Base-by-base conservation (phyloP, 1,140 invertebrate species). In the Lepidurus arcticus region DNA sequence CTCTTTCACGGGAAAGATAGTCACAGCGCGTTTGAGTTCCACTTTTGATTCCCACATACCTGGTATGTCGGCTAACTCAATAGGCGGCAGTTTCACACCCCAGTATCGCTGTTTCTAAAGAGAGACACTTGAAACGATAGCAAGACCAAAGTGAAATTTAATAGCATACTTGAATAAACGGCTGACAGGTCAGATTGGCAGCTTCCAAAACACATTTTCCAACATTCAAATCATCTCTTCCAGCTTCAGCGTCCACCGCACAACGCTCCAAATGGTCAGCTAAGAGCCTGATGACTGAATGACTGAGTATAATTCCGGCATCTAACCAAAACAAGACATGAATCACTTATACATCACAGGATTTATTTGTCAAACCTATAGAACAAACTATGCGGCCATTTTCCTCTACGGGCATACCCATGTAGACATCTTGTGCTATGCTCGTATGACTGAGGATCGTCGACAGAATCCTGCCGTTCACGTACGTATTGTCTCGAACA, bases 261-360 rank as follows among this genome's bases (percentile, higher is more conserved):
- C 94, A 96, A 90, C 93, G 94, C 82, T 95, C 92, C 78, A 95
- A 85, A 83, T 92, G 89, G 43, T 85, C 85, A 81, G 91, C 89
- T 78, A 95, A 88, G 82, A 90, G 90, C 73, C 88, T 88, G 79
- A 95, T 84, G 7, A 95, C 87, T 13, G 90, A 92, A 85, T 93
- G 92, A 81, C 92, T 93, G 16, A 94, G 82, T 7, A 94, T 82
- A 78, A 94, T 89, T 10, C 93, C 93, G 74, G 88, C 88, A 85
- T 92, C 90, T 90, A 84, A 78, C 86, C 83, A 81, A 73, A 79
- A 73, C 42, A 21, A 26, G 10, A 47, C 8, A 73, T 78, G 21
- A 43, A 76, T 73, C n/a, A 24, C 3, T 3, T 73, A n/a, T 73
- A 73, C 3, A 73, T 73, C n/a, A 73, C 65, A 73, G 34, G 34